A percentile compares a stretch with the other conserved stretches of the same genome.
Evolutionary conservation across 2,888 invertebrate species (phyloP).

Genomic region (Sinohyriopsis cumingii): DNA sequence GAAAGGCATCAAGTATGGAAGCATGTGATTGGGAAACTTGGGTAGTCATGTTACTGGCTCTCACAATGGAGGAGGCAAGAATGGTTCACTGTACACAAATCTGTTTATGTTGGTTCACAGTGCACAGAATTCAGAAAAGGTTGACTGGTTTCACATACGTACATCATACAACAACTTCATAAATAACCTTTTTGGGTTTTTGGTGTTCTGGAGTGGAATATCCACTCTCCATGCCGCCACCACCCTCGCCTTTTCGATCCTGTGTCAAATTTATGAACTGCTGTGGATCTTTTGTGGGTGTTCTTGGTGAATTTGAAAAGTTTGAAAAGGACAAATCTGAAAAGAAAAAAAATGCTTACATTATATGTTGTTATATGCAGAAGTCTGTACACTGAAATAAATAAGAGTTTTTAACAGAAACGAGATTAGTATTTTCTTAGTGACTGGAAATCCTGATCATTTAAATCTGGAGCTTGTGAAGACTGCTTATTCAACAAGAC

Average conservation of each 20-base stretch:
- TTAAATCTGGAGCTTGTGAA: too few relatives aligned
- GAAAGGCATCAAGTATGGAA: slow-evolving; percentile 7
- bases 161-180: slow-evolving; percentile 68
- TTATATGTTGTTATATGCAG: background rate
- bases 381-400: background rate
- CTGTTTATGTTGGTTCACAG: too few relatives aligned
- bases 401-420: background rate
- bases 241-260: slow-evolving; percentile 49
- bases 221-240: slow-evolving; percentile 57
- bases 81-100: background rate
- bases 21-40: slow-evolving; percentile 8
- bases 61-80: slow-evolving; percentile 42
- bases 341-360: slow-evolving; percentile 6
- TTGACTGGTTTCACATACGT: slow-evolving; percentile 4
- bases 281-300: slow-evolving; percentile 55
- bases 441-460: too few relatives aligned
- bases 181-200: slow-evolving; percentile 70
- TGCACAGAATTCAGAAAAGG: slow-evolving; percentile 1
- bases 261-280: slow-evolving; percentile 46
- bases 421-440: too few relatives aligned
- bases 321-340: slow-evolving; percentile 41
- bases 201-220: slow-evolving; percentile 58
- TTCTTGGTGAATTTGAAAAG: slow-evolving; percentile 43
- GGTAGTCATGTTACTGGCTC: background rate
- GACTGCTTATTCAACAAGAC: too few relatives aligned